phyloP scores from a whole-genome alignment of 2,888 invertebrate species.

The Epistrophe eligans region DNA sequence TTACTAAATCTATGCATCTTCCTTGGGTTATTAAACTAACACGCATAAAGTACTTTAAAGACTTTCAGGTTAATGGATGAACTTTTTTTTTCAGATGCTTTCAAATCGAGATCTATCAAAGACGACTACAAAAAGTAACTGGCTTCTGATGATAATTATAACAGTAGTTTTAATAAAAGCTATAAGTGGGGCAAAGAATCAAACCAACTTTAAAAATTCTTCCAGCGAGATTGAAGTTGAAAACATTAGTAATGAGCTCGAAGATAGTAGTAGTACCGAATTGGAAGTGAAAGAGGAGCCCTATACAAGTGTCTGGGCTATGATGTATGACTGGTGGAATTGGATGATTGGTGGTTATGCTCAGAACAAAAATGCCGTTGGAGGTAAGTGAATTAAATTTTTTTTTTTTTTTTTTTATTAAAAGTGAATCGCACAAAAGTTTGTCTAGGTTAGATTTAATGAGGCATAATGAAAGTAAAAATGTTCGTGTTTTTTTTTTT shows the following conservation, averaged over 20 bases:
- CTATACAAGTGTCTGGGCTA: slow-evolving; percentile 80
- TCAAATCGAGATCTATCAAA: slow-evolving; percentile 76
- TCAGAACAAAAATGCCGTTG: slow-evolving; percentile 79
- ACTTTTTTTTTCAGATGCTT: slow-evolving; percentile 79
- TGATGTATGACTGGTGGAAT: slow-evolving; percentile 80
- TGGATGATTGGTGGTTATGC: slow-evolving; percentile 81
- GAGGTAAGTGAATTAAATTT: slow-evolving; percentile 54
- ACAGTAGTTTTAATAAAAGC: slow-evolving; percentile 76
- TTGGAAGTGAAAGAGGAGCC: slow-evolving; percentile 78
- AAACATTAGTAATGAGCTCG: slow-evolving; percentile 54
- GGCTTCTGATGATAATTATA: slow-evolving; percentile 77
- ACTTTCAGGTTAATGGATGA: slow-evolving; percentile 9
- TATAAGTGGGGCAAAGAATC: slow-evolving; percentile 51
- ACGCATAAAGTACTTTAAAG: slow-evolving; percentile 9
- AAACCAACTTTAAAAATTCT: slow-evolving; percentile 58
- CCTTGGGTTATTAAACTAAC: slow-evolving; percentile 25
- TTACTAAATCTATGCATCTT: not conserved
- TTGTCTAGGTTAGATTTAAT: slow-evolving; percentile 46
- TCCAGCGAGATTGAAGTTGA: slow-evolving; percentile 54
- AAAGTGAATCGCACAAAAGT: slow-evolving; percentile 11
- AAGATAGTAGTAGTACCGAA: slow-evolving; percentile 34
- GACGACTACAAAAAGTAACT: slow-evolving; percentile 64
- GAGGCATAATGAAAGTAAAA: slow-evolving; percentile 24
- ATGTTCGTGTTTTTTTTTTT: not conserved
- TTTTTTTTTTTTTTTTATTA: not conserved